Base-by-base conservation (phyloP, 2,113 vertebrate genomes). In the Apteryx mantelli region DNA sequence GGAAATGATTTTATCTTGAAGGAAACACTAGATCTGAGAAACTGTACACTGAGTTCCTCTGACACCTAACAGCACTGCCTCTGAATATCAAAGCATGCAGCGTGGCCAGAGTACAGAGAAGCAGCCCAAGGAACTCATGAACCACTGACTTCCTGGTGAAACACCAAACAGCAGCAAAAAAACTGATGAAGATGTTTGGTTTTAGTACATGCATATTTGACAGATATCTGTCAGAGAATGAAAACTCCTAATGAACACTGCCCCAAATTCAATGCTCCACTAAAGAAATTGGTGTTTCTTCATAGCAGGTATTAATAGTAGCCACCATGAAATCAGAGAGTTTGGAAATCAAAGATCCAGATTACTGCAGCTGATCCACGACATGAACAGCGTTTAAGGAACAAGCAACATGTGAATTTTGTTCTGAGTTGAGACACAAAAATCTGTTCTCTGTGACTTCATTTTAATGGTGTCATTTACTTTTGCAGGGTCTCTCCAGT, bases 401-500 rank as follows among this genome's bases (percentile, higher is more conserved):
- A 63, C 12, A 40, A 71, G n/a, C 28, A 81, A 68, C 36, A 17
- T 0, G 0, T 0, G 4, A 24, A 24, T 46, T 64, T 42, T 46
- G 26, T 18, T 38, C 60, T 7, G 32, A 77, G 63, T 5, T 4
- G 18, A 89, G 53, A 15, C 7, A 15, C 5, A 10, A 26, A 52
- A 55, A 18, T 0, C 14, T n/a, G 10, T 0, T 32, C n/a, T 5
- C n/a, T 32, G 12, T 22, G 82, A 28, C 38, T 53, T 79, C 12
- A 21, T 3, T 20, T 50, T 14, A 24, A 93, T 63, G 0, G 1
- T 14, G 5, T 19, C 13, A 4, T 93, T 88, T 96, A 36, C 86
- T 44, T 20, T 75, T 38, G 58, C 93, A 99, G 98, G 98, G 98
- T 94, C 98, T 98, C 79, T 98, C 98, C 1, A 98, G 97, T 4